Base-by-base conservation (phyloP, 1,140 invertebrate genomes). In the Drosophila ironensis region DNA sequence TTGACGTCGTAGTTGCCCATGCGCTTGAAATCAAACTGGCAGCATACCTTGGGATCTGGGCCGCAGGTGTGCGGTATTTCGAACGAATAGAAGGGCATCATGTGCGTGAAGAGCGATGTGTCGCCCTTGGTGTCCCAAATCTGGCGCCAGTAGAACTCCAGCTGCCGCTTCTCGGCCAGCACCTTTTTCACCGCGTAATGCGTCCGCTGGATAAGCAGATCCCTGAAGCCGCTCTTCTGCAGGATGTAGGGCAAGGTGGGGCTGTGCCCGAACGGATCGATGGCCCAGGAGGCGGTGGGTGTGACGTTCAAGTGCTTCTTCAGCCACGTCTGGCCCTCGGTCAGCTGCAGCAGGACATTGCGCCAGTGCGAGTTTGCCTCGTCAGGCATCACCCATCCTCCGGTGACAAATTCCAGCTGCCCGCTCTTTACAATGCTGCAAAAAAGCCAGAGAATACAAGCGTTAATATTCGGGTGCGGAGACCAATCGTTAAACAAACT, bases 301-400 rank as follows among this genome's bases (percentile, higher is more conserved):
- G 93, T 93, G 52, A 95, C 93, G 76, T 94, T 95, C n/a, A 99
- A 89, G 89, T 98, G 94, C 30, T 94, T 91, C 37, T 95, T 92
- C 2, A 99, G 88, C 97, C 98, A 99, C 57, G 98, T 96, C 91
- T 99, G 98, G 2, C 98, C 98, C 67, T 97, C 96, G 0, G 97
- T 95, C 42, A 99, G 90, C 88, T 99, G 97, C 90, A 97, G 94
- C 0, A 98, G 90, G 63, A 98, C 96, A 2, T 97, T 94, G 24
- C 95, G 93, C 93, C 98, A 97, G 90, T 99, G 97, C 0, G 97
- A 94, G 59, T 95, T 97, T 0, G 98, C 97, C 91, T 99, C 98
- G 89, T 99, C 98, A n/a, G 96, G 95, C 98, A 99, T 99, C 0
- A 99, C 98, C 97, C 98, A 99, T n/a, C 98, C 98, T 11, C 98